Evolutionary conservation across 2,797 vertebrate species (phyloP).

Genomic region (Notamacropus eugenii): DNA sequence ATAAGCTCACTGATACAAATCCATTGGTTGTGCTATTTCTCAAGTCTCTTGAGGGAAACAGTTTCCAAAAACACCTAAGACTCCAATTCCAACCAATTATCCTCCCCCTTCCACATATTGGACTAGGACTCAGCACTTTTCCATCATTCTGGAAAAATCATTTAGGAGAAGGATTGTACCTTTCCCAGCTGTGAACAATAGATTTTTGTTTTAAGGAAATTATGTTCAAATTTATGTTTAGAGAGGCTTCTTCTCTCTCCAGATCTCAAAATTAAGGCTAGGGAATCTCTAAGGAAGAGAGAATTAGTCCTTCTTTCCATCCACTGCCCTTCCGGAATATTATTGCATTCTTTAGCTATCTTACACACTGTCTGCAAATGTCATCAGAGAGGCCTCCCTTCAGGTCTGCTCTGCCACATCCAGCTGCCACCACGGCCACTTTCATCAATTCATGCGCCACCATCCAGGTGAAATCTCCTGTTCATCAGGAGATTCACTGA

Average conservation of each 20-base stretch:
- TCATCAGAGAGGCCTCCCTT: neutral
- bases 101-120: neutral
- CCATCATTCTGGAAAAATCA: conserved; percentile 1
- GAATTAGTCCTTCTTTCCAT: neutral
- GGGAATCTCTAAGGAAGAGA: neutral
- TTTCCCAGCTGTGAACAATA: neutral
- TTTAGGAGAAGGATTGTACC: neutral
- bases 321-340: neutral
- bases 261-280: neutral
- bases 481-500: neutral
- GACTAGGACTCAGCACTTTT: neutral
- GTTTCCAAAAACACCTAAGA: neutral
- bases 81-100: neutral
- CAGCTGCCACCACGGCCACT: neutral
- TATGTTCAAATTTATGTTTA: neutral
- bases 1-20: neutral
- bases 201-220: neutral
- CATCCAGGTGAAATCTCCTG: neutral
- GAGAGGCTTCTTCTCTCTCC: neutral
- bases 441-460: neutral
- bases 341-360: neutral
- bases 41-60: neutral
- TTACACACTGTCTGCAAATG: neutral
- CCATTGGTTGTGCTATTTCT: neutral
- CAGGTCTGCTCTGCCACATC: neutral